Evolutionary conservation across 2,113 vertebrate species (phyloP).

Genomic region (Chrysochloris asiatica): DNA sequence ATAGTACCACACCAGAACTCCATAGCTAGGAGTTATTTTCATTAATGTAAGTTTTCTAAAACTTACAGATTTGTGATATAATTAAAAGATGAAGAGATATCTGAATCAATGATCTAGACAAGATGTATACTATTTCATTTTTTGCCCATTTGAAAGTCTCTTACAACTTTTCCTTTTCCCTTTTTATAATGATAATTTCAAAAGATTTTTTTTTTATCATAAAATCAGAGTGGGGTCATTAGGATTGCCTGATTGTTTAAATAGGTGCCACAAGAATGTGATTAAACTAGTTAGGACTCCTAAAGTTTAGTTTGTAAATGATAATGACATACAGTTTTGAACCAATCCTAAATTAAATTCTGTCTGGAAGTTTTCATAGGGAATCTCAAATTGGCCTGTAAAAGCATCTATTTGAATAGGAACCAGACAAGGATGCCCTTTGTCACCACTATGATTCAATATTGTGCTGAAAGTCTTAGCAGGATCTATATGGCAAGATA

Average conservation of each 20-base stretch:
- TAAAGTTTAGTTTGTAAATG: not conserved
- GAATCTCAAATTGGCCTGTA: slow-evolving; percentile 1
- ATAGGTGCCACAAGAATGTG: not conserved
- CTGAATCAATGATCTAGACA: not conserved
- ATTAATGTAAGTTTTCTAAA: not conserved
- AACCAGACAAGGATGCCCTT: no score
- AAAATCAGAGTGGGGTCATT: not conserved
- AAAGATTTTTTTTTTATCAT: not conserved
- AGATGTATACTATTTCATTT: not conserved
- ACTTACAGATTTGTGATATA: not conserved
- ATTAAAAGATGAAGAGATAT: not conserved
- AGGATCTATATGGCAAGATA: no score
- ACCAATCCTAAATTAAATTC: slow-evolving; percentile 15
- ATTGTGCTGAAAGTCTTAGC: no score
- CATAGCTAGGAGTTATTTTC: not conserved
- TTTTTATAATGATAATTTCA: not conserved
- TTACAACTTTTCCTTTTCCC: not conserved
- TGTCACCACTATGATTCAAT: no score
- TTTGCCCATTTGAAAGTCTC: not conserved
- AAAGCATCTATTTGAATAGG: no score
- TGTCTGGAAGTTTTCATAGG: not conserved
- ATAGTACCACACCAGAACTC: no score
- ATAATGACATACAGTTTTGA: not conserved
- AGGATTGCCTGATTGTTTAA: not conserved
- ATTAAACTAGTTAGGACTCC: not conserved